A percentile compares a stretch with the other conserved stretches of the same genome.
Evolutionary conservation across 2,888 invertebrate species (phyloP).

Genomic region (Axea sp.): DNA sequence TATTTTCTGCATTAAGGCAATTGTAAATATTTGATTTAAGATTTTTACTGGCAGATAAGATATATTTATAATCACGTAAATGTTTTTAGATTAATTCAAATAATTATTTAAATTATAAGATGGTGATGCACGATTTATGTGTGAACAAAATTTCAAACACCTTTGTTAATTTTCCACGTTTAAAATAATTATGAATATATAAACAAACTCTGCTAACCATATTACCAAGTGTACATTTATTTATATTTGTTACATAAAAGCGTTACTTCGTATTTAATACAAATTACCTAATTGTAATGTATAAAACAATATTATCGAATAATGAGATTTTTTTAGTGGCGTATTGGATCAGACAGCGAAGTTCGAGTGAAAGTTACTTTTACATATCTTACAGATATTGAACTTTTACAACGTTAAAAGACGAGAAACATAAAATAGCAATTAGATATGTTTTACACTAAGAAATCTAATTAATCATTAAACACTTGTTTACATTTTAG

Average conservation of each 20-base stretch:
- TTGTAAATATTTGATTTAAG: conserved; percentile 37
- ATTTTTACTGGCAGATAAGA: conserved; percentile 34
- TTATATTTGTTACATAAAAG: conserved; percentile 22
- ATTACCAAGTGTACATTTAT: too few species aligned
- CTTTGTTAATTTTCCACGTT: too few species aligned
- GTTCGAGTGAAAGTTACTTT: conserved; percentile 37
- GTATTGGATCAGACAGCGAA: conserved; percentile 16
- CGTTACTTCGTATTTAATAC: background rate
- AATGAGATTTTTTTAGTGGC: conserved; percentile 23
- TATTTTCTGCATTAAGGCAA: conserved; percentile 18
- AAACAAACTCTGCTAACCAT: too few species aligned
- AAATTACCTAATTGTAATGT: conserved; percentile 23
- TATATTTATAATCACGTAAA: conserved; percentile 27
- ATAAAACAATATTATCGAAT: conserved; percentile 22
- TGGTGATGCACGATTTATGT: conserved; percentile 1
- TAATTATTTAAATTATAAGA: conserved; percentile 29
- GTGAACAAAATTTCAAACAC: background rate
- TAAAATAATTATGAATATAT: background rate
- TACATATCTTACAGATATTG: conserved; percentile 30
- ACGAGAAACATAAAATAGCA: too few species aligned
- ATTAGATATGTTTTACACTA: too few species aligned
- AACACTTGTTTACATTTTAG: too few species aligned
- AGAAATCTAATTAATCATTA: too few species aligned
- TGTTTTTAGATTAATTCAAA: conserved; percentile 30
- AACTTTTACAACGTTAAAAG: too few species aligned